phyloP scores from a whole-genome alignment of 1,140 invertebrate species.

The Steinernema feltiae region DNA sequence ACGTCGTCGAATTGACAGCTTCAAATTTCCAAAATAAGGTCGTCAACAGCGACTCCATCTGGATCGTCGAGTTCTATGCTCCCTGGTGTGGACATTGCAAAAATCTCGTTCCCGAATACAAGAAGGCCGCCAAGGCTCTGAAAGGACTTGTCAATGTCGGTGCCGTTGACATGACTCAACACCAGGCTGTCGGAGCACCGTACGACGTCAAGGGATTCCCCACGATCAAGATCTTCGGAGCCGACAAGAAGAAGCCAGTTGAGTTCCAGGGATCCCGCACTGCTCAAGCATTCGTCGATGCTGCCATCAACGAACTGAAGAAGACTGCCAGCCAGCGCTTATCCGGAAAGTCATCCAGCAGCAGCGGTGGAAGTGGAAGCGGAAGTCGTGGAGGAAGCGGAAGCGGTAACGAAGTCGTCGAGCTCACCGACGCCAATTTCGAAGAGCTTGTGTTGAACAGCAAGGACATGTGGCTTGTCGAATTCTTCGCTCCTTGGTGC shows the following conservation, averaged over 20 bases:
- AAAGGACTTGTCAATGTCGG: slow-evolving; percentile 90
- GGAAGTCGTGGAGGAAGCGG: slow-evolving; percentile 34
- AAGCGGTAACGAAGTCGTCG: slow-evolving; percentile 68
- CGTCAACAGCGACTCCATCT: slow-evolving; percentile 74
- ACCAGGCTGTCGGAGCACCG: slow-evolving; percentile 72
- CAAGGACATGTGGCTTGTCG: slow-evolving; percentile 60
- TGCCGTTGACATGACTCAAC: slow-evolving; percentile 81
- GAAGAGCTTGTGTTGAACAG: slow-evolving; percentile 76
- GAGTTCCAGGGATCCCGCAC: slow-evolving; percentile 77
- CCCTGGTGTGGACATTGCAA: slow-evolving; percentile 71
- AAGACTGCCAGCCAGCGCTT: slow-evolving; percentile 35
- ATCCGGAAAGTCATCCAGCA: slow-evolving; percentile 28
- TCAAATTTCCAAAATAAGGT: slow-evolving; percentile 83
- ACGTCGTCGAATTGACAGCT: slow-evolving; percentile 82
- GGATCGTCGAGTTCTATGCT: slow-evolving; percentile 89
- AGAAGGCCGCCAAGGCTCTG: slow-evolving; percentile 76
- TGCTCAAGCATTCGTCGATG: slow-evolving; percentile 77
- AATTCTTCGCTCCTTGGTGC: slow-evolving; percentile 67
- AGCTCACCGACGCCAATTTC: slow-evolving; percentile 89
- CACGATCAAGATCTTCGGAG: slow-evolving; percentile 88
- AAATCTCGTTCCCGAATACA: slow-evolving; percentile 69
- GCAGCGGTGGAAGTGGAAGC: slow-evolving; percentile 38
- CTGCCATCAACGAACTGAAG: slow-evolving; percentile 61
- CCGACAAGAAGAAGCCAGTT: slow-evolving; percentile 76
- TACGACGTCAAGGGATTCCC: slow-evolving; percentile 86